These are phyloP conservation scores for Drosophila jambulina DNA, from an alignment of 1,140 invertebrate species.

Conservation along the genomic window DNA sequence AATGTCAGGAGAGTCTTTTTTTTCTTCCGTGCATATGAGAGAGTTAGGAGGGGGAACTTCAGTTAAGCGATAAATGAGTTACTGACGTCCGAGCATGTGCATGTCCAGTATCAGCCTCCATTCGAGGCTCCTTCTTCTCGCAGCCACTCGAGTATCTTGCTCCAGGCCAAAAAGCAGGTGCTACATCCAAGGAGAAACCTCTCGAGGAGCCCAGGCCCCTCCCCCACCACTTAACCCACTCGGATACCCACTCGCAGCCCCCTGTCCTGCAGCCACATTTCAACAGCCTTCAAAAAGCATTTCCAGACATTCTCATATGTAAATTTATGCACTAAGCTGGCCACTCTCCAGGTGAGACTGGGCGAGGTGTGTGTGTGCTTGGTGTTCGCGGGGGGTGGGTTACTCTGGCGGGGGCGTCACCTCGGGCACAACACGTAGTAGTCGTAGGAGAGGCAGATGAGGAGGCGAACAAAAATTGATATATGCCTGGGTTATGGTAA, in stretches of 20 bases:
- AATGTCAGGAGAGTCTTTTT: not conserved
- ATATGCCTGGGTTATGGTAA: conserved; percentile 69
- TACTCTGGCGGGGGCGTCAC: conserved; percentile 34
- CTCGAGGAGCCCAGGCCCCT: conserved; percentile 12
- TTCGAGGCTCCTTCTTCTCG: conserved; percentile 30
- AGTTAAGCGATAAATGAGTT: conserved; percentile 83
- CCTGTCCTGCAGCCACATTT: conserved; percentile 67
- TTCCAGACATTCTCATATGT: conserved; percentile 77
- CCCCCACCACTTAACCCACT: conserved; percentile 13
- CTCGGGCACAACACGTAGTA: conserved; percentile 25
- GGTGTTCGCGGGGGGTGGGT: not conserved
- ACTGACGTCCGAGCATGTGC: conserved; percentile 77
- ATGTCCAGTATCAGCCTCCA: conserved; percentile 69
- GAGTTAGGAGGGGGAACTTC: conserved; percentile 5
- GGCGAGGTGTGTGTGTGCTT: conserved; percentile 6
- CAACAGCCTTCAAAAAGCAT: conserved; percentile 81
- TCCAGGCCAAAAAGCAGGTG: conserved; percentile 44
- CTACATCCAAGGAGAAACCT: conserved; percentile 42
- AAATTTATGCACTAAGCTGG: conserved; percentile 73
- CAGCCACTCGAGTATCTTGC: conserved; percentile 38
- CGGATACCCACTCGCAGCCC: conserved; percentile 24
- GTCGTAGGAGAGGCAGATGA: conserved; percentile 31
- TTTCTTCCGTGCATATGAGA: conserved; percentile 10
- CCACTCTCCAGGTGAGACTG: conserved; percentile 23
- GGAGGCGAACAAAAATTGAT: conserved; percentile 66